Evolutionary conservation across 1,140 invertebrate species (phyloP).

Genomic region (Caerostris darwini): DNA sequence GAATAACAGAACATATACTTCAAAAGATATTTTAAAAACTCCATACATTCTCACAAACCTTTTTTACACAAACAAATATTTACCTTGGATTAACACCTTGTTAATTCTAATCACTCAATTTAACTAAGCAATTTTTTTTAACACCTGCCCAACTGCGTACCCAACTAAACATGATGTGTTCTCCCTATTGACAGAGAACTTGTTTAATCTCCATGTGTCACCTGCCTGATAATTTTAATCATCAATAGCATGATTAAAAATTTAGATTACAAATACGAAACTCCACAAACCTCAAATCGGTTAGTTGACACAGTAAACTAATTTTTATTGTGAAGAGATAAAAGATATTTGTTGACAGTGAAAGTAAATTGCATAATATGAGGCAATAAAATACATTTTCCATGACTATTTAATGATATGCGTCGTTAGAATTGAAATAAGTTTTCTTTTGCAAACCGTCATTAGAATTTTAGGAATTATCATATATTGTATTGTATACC

Average conservation of each 20-base stretch:
- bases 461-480: no score
- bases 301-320: not conserved
- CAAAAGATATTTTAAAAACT: no score
- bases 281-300: not conserved
- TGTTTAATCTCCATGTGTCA: conserved; percentile 20
- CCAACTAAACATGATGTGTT: not conserved
- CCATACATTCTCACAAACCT: no score
- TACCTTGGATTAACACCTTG: not conserved
- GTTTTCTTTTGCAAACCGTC: no score
- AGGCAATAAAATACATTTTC: not conserved
- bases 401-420: not conserved
- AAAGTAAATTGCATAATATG: not conserved
- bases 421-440: not conserved
- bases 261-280: conserved; percentile 41
- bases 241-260: conserved; percentile 22
- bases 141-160: not conserved
- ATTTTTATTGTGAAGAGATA: not conserved
- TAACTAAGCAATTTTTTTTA: not conserved
- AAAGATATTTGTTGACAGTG: not conserved
- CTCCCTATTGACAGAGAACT: not conserved
- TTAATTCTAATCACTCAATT: not conserved
- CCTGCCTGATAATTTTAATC: conserved; percentile 11
- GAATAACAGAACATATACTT: no score
- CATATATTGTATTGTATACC: no score
- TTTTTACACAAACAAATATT: not conserved